These are phyloP conservation scores for Anastrepha obliqua DNA, from an alignment of 1,140 invertebrate species.

Conservation along the genomic window DNA sequence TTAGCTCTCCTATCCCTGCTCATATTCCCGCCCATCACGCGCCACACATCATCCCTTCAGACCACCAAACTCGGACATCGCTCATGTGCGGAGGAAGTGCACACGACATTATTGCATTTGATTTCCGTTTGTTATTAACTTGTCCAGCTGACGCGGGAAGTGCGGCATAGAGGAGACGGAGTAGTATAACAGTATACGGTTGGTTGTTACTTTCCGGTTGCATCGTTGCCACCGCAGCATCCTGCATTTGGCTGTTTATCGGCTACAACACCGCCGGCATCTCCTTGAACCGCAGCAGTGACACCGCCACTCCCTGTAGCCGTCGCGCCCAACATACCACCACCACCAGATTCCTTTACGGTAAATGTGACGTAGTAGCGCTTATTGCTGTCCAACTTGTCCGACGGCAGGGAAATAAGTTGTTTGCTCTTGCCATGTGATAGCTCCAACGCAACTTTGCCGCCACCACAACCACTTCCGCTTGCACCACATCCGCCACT, in stretches of 20 bases:
- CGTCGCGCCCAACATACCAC: constrained; percentile 45
- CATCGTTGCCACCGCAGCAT: constrained; percentile 35
- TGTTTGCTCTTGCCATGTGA: constrained; percentile 88
- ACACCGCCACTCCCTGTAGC: constrained; percentile 33
- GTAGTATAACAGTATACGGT: background rate
- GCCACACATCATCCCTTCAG: background rate
- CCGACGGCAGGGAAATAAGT: constrained; percentile 88
- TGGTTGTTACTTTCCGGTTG: constrained; percentile 48
- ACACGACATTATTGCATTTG: constrained; percentile 53
- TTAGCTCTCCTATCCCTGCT: background rate
- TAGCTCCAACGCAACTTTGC: constrained; percentile 83
- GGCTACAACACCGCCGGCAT: constrained; percentile 8
- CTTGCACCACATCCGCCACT: constrained; percentile 58
- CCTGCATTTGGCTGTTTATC: constrained; percentile 50
- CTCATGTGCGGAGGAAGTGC: background rate
- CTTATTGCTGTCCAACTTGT: constrained; percentile 89
- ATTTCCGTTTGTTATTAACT: constrained; percentile 54
- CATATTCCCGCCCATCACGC: background rate
- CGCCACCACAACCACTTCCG: constrained; percentile 63
- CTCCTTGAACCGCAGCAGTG: constrained; percentile 25
- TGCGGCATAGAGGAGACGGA: background rate
- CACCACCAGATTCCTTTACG: constrained; percentile 79
- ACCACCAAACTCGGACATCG: background rate
- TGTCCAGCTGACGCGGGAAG: constrained; percentile 1
- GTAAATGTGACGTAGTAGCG: constrained; percentile 93